A percentile compares a stretch with the other conserved stretches of the same genome.
These are phyloP conservation scores for Druceiella hillmani DNA, from an alignment of 2,888 invertebrate genomes.

Conservation along the genomic window DNA sequence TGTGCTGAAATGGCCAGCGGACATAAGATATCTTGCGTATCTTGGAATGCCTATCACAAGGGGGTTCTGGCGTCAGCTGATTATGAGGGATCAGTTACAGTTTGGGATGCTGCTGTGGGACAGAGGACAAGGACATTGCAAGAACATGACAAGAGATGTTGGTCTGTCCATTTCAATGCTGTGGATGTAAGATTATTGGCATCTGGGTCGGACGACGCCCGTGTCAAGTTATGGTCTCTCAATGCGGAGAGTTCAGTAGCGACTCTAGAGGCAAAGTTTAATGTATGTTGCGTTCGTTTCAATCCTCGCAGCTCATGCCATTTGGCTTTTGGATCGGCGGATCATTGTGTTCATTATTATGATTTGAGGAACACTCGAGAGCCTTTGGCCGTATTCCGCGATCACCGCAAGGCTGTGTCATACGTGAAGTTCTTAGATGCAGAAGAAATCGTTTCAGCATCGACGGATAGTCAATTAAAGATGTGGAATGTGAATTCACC, in stretches of 20 bases:
- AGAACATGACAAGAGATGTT: slow-evolving; percentile 93
- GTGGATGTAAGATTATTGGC: slow-evolving; percentile 86
- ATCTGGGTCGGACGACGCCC: slow-evolving; percentile 88
- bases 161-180: slow-evolving; percentile 94
- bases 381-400: slow-evolving; percentile 77
- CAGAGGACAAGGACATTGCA: slow-evolving; percentile 59
- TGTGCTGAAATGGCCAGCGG: slow-evolving; percentile 85
- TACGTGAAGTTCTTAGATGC: slow-evolving; percentile 88
- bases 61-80: slow-evolving; percentile 84
- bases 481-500: slow-evolving; percentile 83
- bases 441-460: slow-evolving; percentile 84
- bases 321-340: slow-evolving; percentile 93
- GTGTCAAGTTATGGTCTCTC: slow-evolving; percentile 90
- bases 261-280: slow-evolving; percentile 87
- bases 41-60: slow-evolving; percentile 92
- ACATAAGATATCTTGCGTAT: slow-evolving; percentile 91
- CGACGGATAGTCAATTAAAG: slow-evolving; percentile 86
- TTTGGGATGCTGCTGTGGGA: slow-evolving; percentile 86
- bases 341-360: slow-evolving; percentile 95
- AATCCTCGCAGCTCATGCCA: slow-evolving; percentile 81
- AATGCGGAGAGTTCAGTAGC: slow-evolving; percentile 82
- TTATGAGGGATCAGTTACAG: slow-evolving; percentile 89
- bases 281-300: slow-evolving; percentile 93
- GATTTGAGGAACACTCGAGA: slow-evolving; percentile 81
- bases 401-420: slow-evolving; percentile 90